Evolutionary conservation across 2,113 vertebrate species (phyloP), one percentile per base, ranked within the genome.

Genomic region (Budorcas taxicolor): DNA sequence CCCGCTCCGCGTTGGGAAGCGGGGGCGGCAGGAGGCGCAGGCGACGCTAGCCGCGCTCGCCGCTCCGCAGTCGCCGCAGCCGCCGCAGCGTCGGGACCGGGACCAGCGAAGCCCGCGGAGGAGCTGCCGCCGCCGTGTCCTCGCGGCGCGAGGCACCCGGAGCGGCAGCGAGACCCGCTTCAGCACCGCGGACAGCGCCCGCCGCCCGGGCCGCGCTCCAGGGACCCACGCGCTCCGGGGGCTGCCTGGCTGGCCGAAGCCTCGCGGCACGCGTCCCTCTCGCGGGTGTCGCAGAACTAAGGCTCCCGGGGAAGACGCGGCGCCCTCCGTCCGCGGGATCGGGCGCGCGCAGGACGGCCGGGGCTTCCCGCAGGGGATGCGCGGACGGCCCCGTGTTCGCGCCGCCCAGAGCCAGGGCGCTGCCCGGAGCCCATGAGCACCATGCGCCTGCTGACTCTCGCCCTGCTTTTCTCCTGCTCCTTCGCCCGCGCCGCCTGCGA

Each of bases 401-500:
- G 52, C 87, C 5, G 86, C 82, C 57, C 95, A 7, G 92, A 91
- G 27, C 92, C 96, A 45, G 97, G 93, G 78, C 94, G 84, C 50
- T 16, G 89, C 47, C 94, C 93, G 52, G 93, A 96, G 98, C 97
- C 97, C 95, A 98, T 98, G 98, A 97, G 98, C 98, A 98, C 98
- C 96, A 99, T 99, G 99, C 99, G 99, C 97, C 99, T 99, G 93
- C 99, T 99, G 94, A 98, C 99, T n/a, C 99, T 99, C 88, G 99
- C 99, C 31, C 98, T 99, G 91, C 99, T 99, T 90, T 99, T 99
- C 94, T 99, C 99, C 97, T 99, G 99, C 90, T 99, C 99, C 62
- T 99, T 99, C 95, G 99, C 99, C 21, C 99, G 99, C 3, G 99
- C 99, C 5, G 99, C 99, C 93, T 99, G 99, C 95, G 99, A 99